Evolutionary conservation across 1,140 invertebrate species (phyloP).

Genomic region (Argopecten irradians): DNA sequence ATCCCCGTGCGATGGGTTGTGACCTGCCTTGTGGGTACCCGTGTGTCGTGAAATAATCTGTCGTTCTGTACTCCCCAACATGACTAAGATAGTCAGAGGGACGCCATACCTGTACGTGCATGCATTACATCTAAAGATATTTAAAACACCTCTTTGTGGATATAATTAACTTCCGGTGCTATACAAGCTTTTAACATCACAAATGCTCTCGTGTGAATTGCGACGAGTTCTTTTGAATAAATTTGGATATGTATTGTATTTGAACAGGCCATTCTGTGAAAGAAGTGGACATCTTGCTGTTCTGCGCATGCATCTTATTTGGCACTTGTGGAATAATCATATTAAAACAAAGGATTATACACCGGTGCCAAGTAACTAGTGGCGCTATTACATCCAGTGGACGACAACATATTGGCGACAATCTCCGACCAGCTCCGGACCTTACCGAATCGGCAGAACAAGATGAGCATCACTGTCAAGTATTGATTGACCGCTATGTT

Average conservation of each 20-base stretch:
- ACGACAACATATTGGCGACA: not conserved
- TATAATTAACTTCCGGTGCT: slow-evolving; percentile 1
- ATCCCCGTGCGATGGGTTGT: not conserved
- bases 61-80: not conserved
- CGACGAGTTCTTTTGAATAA: slow-evolving; percentile 6
- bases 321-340: slow-evolving; percentile 57
- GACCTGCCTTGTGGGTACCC: not conserved
- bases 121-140: not conserved
- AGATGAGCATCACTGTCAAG: not conserved
- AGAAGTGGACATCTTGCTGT: not conserved
- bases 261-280: not conserved
- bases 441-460: not conserved
- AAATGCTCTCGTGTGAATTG: not conserved
- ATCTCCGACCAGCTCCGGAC: not conserved
- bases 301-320: slow-evolving; percentile 48
- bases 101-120: not conserved
- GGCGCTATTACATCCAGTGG: slow-evolving; percentile 27
- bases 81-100: not conserved
- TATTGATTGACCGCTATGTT: not conserved
- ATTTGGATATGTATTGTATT: not conserved
- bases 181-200: not conserved
- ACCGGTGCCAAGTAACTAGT: slow-evolving; percentile 55
- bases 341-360: slow-evolving; percentile 40
- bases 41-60: not conserved
- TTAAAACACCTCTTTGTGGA: not conserved